Evolutionary conservation across 2,797 vertebrate species (phyloP).

Genomic region (Tapirus indicus): DNA sequence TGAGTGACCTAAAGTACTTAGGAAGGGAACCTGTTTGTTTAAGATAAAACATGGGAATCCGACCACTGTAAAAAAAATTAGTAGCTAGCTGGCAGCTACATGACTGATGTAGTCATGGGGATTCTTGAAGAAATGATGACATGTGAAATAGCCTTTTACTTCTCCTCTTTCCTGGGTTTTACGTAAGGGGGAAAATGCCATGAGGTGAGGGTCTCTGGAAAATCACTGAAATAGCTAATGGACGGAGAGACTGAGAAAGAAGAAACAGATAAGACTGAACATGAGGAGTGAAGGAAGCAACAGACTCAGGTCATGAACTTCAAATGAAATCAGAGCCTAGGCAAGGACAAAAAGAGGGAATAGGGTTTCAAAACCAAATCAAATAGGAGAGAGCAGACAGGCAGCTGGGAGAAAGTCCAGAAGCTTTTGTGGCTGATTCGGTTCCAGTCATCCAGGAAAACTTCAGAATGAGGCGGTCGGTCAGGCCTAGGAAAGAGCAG

Average conservation of each 20-base stretch:
- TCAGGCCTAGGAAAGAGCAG: constrained; percentile 52
- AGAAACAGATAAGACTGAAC: neutral
- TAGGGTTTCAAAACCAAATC: constrained; percentile 53
- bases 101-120: neutral
- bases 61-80: neutral
- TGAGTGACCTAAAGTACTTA: neutral
- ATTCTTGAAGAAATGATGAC: neutral
- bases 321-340: constrained; percentile 64
- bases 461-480: neutral
- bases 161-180: neutral
- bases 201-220: neutral
- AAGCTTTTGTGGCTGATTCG: neutral
- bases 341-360: constrained; percentile 31
- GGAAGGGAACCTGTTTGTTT: neutral
- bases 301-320: neutral
- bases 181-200: neutral
- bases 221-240: neutral
- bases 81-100: neutral
- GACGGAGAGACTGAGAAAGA: constrained; percentile 35
- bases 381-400: constrained; percentile 26
- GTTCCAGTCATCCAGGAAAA: neutral
- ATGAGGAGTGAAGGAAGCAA: neutral
- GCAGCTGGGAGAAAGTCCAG: constrained; percentile 9
- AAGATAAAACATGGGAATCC: neutral
- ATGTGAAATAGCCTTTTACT: neutral